phyloP scores from a whole-genome alignment of 2,888 invertebrate genomes.

The Melikaiella ostensackeni region DNA sequence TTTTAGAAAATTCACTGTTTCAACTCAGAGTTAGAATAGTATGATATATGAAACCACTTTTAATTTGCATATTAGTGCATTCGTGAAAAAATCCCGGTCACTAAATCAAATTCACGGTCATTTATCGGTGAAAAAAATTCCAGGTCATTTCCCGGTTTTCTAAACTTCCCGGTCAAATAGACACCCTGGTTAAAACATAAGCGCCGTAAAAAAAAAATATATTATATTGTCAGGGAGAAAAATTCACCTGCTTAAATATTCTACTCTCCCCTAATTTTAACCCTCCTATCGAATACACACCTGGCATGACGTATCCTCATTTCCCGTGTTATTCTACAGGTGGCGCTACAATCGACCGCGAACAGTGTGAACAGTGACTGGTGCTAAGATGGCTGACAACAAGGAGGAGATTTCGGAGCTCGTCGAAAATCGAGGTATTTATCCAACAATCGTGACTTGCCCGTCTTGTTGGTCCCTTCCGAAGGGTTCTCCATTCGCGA shows the following conservation, averaged over 20 bases:
- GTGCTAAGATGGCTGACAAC: constrained; percentile 78
- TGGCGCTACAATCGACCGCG: constrained; percentile 54
- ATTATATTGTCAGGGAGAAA: too few relatives aligned
- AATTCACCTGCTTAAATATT: neutral
- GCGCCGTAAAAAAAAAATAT: too few relatives aligned
- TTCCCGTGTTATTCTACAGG: constrained; percentile 44
- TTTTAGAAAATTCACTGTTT: too few relatives aligned
- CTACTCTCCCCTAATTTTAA: neutral
- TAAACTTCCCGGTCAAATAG: too few relatives aligned
- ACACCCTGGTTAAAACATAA: too few relatives aligned
- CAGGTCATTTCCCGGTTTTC: too few relatives aligned
- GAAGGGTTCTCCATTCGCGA: constrained; percentile 16
- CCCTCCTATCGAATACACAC: neutral
- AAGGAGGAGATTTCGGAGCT: constrained; percentile 76
- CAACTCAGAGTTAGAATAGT: too few relatives aligned
- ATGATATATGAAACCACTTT: too few relatives aligned
- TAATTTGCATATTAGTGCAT: too few relatives aligned
- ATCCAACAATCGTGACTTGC: constrained; percentile 54
- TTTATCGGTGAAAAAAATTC: too few relatives aligned
- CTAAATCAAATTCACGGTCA: too few relatives aligned
- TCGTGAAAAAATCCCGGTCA: too few relatives aligned
- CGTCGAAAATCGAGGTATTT: constrained; percentile 76
- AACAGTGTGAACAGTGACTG: constrained; percentile 75
- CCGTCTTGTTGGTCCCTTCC: constrained; percentile 45
- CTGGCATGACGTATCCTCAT: constrained; percentile 12